These are phyloP conservation scores for Blastomussa wellsi DNA, from an alignment of 92 coral and sea anemone species.

Conservation along the genomic window DNA sequence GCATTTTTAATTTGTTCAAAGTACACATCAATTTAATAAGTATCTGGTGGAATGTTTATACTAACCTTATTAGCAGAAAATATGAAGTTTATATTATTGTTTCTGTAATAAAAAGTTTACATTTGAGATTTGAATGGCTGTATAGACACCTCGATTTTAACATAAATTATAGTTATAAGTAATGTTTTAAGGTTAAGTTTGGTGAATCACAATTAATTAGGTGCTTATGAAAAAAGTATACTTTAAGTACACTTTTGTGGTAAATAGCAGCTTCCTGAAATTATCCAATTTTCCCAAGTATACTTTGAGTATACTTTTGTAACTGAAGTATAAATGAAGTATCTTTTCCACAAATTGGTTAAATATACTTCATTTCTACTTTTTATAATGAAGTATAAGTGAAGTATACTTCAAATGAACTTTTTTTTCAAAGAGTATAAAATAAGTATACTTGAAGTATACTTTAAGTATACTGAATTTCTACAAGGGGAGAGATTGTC, in stretches of 20 bases:
- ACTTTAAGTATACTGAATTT: no score
- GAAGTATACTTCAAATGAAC: no score
- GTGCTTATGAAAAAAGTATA: slow-evolving; percentile 14
- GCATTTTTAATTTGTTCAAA: no score
- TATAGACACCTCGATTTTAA: neutral
- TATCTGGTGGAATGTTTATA: no score
- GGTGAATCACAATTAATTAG: no score
- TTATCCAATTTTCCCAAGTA: neutral
- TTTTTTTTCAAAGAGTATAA: no score
- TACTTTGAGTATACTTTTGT: slow-evolving; percentile 20
- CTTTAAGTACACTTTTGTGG: slow-evolving; percentile 15
- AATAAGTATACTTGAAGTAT: no score
- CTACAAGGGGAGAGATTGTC: no score
- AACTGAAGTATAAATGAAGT: slow-evolving; percentile 35
- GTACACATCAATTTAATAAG: no score
- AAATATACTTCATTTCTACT: slow-evolving; percentile 31
- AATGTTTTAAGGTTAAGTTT: no score
- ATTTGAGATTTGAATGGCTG: slow-evolving; percentile 4
- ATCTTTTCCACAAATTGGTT: slow-evolving; percentile 14
- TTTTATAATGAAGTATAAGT: slow-evolving; percentile 1
- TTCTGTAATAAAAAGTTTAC: neutral
- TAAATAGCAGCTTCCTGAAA: neutral
- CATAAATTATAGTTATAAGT: neutral
- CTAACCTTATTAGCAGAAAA: neutral
- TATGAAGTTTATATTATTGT: slow-evolving; percentile 1